A percentile compares a stretch with the other conserved stretches of the same genome.
These are phyloP conservation scores for Lasioglossum calceatum DNA, from an alignment of 2,888 invertebrate genomes.

Conservation along the genomic window DNA sequence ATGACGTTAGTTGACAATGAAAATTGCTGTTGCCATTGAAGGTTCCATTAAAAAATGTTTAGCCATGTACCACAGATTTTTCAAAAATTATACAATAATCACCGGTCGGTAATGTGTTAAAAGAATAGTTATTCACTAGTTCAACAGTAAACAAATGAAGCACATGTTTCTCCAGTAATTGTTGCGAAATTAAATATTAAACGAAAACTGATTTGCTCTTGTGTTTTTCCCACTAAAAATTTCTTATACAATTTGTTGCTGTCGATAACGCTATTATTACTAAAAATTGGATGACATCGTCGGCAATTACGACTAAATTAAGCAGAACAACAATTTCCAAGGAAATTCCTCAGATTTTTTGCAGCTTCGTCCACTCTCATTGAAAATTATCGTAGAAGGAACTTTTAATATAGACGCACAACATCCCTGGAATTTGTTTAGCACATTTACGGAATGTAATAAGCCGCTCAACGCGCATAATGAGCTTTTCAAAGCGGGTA, in stretches of 20 bases:
- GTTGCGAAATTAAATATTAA: background rate
- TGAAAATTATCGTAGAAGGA: background rate
- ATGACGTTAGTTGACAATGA: too few species aligned
- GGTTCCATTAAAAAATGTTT: too few species aligned
- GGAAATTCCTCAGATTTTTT: background rate
- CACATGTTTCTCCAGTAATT: background rate
- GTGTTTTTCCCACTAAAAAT: background rate
- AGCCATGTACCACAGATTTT: too few species aligned
- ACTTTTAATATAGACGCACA: background rate
- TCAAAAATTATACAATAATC: too few species aligned
- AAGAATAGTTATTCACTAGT: background rate
- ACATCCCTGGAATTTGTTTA: background rate
- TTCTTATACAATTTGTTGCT: background rate
- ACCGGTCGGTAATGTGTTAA: too few species aligned
- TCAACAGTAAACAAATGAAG: background rate
- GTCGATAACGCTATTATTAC: background rate
- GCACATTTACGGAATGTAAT: background rate
- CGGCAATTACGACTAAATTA: background rate
- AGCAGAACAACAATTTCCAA: background rate
- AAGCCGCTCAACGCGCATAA: background rate
- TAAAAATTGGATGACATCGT: background rate
- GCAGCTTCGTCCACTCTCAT: background rate
- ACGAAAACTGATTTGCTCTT: background rate
- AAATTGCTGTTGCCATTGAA: too few species aligned
- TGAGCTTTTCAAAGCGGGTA: background rate